A percentile compares a stretch with the other conserved stretches of the same genome.
These are phyloP conservation scores for Akabosia matsudoensis DNA, from an alignment of 1,140 invertebrate species.

Conservation along the genomic window DNA sequence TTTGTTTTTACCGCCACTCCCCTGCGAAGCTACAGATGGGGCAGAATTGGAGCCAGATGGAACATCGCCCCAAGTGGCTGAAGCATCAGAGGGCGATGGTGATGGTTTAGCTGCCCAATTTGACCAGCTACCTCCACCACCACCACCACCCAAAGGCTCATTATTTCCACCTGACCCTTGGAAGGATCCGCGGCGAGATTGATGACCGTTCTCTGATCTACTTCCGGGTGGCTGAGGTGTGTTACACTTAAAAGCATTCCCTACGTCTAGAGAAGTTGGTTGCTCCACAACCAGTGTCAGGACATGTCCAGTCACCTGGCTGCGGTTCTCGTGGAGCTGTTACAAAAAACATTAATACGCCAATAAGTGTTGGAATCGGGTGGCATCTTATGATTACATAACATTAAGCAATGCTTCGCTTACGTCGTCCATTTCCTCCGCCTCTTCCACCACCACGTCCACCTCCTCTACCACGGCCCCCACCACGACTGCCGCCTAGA, in stretches of 20 bases:
- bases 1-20: background rate
- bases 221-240: background rate
- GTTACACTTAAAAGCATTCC: background rate
- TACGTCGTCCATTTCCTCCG: background rate
- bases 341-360: background rate
- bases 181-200: background rate
- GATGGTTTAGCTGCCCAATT: background rate
- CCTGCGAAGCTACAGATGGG: background rate
- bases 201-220: background rate
- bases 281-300: background rate
- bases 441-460: background rate
- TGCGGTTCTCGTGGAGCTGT: background rate
- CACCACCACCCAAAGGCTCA: background rate
- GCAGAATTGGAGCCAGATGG: background rate
- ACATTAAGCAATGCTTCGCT: background rate
- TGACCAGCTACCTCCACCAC: background rate
- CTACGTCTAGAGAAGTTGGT: background rate
- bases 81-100: too few relatives aligned
- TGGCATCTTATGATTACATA: background rate
- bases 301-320: background rate
- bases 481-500: too few relatives aligned
- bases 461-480: background rate
- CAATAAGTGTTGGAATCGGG: too few relatives aligned
- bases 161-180: background rate
- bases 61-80: background rate